These are phyloP conservation scores for Passer domesticus DNA, from an alignment of 2,113 vertebrate species.

Conservation along the genomic window DNA sequence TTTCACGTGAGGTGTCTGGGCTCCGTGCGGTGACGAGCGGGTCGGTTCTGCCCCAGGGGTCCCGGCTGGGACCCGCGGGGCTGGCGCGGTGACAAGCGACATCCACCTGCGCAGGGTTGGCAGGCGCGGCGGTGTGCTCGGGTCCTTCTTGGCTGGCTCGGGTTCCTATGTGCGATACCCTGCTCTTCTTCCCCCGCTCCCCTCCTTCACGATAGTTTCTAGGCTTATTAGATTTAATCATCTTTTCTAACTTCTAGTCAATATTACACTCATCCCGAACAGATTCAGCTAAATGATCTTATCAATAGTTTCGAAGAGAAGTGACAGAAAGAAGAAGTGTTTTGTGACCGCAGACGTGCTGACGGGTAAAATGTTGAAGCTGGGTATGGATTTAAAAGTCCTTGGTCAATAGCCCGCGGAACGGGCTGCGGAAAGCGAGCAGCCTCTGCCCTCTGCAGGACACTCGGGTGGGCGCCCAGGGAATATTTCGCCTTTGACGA, in stretches of 20 bases:
- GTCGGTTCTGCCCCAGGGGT: background rate
- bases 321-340: conserved; percentile 85
- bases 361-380: conserved; percentile 79
- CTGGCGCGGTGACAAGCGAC: background rate
- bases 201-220: conserved; percentile 47
- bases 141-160: conserved; percentile 1
- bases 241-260: conserved; percentile 78
- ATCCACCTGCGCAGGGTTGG: background rate
- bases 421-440: conserved; percentile 63
- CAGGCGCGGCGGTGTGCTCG: background rate
- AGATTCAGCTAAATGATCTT: conserved; percentile 82
- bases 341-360: conserved; percentile 80
- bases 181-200: no score
- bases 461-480: conserved; percentile 64
- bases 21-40: background rate
- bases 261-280: conserved; percentile 75
- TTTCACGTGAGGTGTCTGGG: background rate
- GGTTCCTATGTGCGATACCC: background rate
- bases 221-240: conserved; percentile 76
- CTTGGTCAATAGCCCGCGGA: conserved; percentile 75
- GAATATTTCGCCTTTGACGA: conserved; percentile 13
- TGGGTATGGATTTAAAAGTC: conserved; percentile 74
- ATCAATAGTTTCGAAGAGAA: conserved; percentile 77
- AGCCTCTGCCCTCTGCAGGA: conserved; percentile 85
- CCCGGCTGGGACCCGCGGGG: background rate